Evolutionary conservation across 2,888 invertebrate species (phyloP).

Genomic region (Gryllus longicercus): DNA sequence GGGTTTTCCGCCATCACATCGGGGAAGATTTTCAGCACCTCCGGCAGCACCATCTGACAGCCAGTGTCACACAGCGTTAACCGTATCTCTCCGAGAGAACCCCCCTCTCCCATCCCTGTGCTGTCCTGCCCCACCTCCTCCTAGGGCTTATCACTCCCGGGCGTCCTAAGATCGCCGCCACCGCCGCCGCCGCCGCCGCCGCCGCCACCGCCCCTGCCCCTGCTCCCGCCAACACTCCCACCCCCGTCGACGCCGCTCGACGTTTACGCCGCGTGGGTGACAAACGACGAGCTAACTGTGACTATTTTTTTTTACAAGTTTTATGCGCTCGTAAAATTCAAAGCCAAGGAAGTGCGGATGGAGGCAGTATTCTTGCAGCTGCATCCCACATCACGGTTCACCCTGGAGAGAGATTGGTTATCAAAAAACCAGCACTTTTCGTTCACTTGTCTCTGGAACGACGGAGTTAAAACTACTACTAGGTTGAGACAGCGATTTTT

Average conservation of each 20-base stretch:
- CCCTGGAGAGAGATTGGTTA: too few species aligned
- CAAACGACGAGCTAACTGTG: background rate
- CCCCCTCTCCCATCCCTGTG: background rate
- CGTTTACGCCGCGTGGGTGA: background rate
- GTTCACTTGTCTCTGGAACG: too few species aligned
- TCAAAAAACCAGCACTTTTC: too few species aligned
- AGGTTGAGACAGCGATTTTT: too few species aligned
- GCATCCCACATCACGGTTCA: slow-evolving; percentile 1
- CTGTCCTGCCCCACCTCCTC: background rate
- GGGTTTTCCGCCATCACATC: too few species aligned
- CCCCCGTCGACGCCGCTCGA: background rate
- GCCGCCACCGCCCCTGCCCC: background rate
- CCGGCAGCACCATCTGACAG: too few species aligned
- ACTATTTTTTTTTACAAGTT: background rate
- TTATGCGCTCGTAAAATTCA: slow-evolving; percentile 1
- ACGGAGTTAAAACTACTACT: too few species aligned
- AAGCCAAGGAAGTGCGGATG: background rate
- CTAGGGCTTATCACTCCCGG: background rate
- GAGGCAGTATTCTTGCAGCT: background rate
- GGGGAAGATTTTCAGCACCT: too few species aligned
- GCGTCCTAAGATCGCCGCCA: background rate
- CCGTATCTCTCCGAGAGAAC: background rate
- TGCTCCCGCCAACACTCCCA: background rate
- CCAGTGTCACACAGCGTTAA: background rate
- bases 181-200: background rate